These are phyloP conservation scores for Poliocrania exsul DNA, from an alignment of 2,797 vertebrate species.

Conservation along the genomic window DNA sequence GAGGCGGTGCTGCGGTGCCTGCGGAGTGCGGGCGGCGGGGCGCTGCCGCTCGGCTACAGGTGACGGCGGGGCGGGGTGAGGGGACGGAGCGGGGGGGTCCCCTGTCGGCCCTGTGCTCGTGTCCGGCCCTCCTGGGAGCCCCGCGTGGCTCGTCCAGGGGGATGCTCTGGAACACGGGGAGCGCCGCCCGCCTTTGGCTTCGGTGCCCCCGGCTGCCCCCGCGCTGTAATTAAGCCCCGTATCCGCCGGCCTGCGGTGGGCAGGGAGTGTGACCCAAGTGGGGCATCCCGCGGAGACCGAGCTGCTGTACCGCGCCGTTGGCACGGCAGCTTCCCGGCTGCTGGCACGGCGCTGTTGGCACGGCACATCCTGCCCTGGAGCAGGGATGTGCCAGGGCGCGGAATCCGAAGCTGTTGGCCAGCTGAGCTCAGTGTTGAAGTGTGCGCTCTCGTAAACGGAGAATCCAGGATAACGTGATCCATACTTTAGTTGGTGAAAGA, in stretches of 20 bases:
- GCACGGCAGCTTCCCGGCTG: neutral
- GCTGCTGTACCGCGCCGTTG: neutral
- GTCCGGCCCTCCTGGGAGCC: neutral
- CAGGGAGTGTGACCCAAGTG: neutral
- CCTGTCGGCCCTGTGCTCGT: accelerated
- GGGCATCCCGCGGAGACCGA: neutral
- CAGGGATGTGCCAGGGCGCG: neutral
- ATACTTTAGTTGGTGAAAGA: neutral
- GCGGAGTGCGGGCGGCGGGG: neutral
- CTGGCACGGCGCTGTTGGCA: neutral
- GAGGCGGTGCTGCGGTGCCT: neutral
- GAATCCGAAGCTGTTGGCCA: accelerated
- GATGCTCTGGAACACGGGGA: neutral
- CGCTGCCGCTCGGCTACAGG: conserved; percentile 31
- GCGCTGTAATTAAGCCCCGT: neutral
- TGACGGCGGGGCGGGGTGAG: neutral
- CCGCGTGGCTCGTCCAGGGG: neutral
- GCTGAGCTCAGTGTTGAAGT: neutral
- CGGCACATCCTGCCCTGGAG: accelerated
- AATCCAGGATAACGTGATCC: neutral
- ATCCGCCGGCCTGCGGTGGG: neutral
- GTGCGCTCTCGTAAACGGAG: accelerated
- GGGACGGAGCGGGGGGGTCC: neutral
- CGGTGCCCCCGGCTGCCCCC: neutral
- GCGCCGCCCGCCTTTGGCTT: neutral